Evolutionary conservation across 2,888 invertebrate species (phyloP), one percentile per base, ranked within the genome.

Genomic region (Cantharis rufa): DNA sequence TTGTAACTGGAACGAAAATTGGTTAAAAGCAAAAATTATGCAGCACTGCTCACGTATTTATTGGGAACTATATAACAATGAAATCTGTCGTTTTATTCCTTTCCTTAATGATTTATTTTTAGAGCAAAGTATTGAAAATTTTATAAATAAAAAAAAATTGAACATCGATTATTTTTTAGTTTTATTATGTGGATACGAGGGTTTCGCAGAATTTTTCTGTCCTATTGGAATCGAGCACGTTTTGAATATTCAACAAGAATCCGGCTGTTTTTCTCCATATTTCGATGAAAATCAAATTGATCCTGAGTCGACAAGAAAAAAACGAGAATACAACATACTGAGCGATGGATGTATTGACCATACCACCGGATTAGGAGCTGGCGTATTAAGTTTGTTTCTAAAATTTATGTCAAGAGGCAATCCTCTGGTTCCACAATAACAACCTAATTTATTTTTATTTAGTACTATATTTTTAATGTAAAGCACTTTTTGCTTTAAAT

Each of bases 131-230:
- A 79, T 72, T 62, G 16, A 1, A 24, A 69, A 18, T 72, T 15
- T 73, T 32, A 21, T 72, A 62, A 15, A n/a, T 13, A 18, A 10
- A 10, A 10, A 16, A 15, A 18, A 1, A 9, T 18, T 18, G 16
- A n/a, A 70, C 10, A 9, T 21, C 0, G 3, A 10, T n/a, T 11
- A n/a, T 9, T 21, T 83, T 84, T 70, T 78, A 90, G 90, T 90
- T 75, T 82, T 88, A 27, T 81, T 90, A 4, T 90, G 90, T 79
- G 89, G 90, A 1, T 86, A 88, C 81, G 89, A 89, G 82, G 90
- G 90, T n/a, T 89, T 86, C 77, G 75, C 84, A 0, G 89, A 90
- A 78, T 90, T 90, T 81, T 80, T 88, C 0, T 81, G 82, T n/a
- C 76, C 81, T 11, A 84, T 84, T 70, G 89, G 88, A 83, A 84